Base-by-base conservation (phyloP, 2,113 vertebrate species). In the Archocentrus centrarchus region DNA sequence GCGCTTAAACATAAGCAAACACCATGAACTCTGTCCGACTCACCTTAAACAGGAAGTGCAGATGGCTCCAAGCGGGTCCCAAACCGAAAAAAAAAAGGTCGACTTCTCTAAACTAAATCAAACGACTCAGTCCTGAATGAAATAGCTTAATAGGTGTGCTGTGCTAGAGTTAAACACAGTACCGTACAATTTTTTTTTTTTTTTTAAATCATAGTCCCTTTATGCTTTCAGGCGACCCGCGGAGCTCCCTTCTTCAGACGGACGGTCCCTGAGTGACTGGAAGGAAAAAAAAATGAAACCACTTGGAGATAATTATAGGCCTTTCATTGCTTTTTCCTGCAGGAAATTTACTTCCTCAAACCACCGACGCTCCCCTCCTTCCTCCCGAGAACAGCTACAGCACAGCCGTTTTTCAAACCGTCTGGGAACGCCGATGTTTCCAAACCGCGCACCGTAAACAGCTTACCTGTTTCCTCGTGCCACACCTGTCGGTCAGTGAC, bases 401-500 rank as follows among this genome's bases (percentile, higher is more conserved):
- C 0, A n/a, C 2, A 70, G 7, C 13, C 0, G 62, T 30, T 60
- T 57, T 10, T 7, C 4, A 3, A 15, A 14, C 18, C 11, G 24
- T 4, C 24, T 7, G 10, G 0, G 2, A 22, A 20, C 3, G 5
- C 7, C 6, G 39, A 5, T 2, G 55, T 47, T 47, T 75, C 61
- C 76, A 9, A 24, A 2, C 57, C 15, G 47, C 32, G 3, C 55
- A 17, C 57, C 8, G 6, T 13, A 57, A 24, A 22, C n/a, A 9
- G 59, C 7, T 8, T 88, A 92, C 92, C 92, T 94, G 89, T 41
- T 77, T 10, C 47, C 35, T 27, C 1, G 5, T 18, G 82, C 88
- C 94, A 92, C 95, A 95, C 95, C 95, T 95, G 93, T 17, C 6
- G 82, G 37, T 30, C 22, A 0, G 81, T 92, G 90, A 94, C 93